Base-by-base conservation (phyloP, 2,797 vertebrate species). In the Acropternis orthonyx region DNA sequence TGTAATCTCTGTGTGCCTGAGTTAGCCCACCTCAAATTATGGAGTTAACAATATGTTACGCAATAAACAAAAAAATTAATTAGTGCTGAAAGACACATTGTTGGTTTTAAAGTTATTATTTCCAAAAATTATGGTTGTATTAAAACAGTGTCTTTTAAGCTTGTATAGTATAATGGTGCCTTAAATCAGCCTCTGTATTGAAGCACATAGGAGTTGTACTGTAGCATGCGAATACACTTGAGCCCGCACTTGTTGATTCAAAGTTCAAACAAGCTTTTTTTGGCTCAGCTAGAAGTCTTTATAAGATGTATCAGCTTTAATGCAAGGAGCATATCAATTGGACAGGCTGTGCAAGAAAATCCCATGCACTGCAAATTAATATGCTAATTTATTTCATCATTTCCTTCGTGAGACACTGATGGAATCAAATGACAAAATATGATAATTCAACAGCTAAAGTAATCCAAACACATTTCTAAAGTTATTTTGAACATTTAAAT, bases 1-100 rank as follows among this genome's bases (percentile, higher is more conserved):
- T 80, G 72, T 75, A 95, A 95, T 85, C 66, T 49, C 41, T 72
- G 36, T 76, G 12, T 48, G 55, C 62, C 66, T 58, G 22, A 82
- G 24, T 87, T 95, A 96, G 75, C 71, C 84, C 84, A 83, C 75
- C 75, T 95, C 71, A 85, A 93, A 95, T 76, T 84, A 90, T 48
- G 39, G 82, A 72, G 79, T 91, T 88, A 95, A 84, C 30, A 68
- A 63, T 67, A 34, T 37, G 12, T 95, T 95, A 88, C 2, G 1
- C 65, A 95, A 94, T 58, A 74, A 91, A 85, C 30, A 73, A 48
- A 65, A 93, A 56, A 80, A 95, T 71, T 62, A 83, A 41, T 62
- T 74, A 46, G 61, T 72, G 81, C 58, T 92, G 95, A 96, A 89
- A 94, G 94, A 94, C 19, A 48, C 46, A 32, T n/a, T 63, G 68